These are phyloP conservation scores for Ochropleura plecta DNA, from an alignment of 2,888 invertebrate genomes.

Conservation along the genomic window DNA sequence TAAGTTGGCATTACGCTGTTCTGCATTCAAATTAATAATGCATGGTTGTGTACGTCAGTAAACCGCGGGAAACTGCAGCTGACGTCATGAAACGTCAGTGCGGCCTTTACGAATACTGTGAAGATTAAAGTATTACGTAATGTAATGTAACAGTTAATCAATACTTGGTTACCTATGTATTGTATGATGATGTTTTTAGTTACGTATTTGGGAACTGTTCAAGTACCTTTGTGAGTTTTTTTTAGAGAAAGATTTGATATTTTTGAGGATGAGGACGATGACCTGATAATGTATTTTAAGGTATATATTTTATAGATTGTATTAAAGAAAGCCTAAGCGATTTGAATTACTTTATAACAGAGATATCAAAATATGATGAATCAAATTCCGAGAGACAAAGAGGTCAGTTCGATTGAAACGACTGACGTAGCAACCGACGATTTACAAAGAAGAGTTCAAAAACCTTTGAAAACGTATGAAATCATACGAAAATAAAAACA, in stretches of 20 bases:
- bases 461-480: neutral
- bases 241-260: neutral
- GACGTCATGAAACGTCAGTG: conserved; percentile 30
- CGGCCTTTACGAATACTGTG: conserved; percentile 7
- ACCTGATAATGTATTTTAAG: neutral
- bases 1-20: conserved; percentile 3
- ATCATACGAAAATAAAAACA: neutral
- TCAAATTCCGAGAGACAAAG: neutral
- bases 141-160: conserved; percentile 9
- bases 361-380: neutral
- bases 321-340: neutral
- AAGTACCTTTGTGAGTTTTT: neutral
- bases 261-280: neutral
- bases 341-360: neutral
- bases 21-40: conserved; percentile 20
- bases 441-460: conserved; percentile 16
- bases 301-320: neutral
- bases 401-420: neutral
- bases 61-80: conserved; percentile 33
- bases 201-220: neutral
- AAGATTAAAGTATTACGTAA: neutral
- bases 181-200: neutral
- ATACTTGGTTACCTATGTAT: conserved; percentile 4
- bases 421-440: neutral
- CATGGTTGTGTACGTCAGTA: conserved; percentile 17